phyloP scores from a whole-genome alignment of 2,888 invertebrate species.

The Apeira syringaria region DNA sequence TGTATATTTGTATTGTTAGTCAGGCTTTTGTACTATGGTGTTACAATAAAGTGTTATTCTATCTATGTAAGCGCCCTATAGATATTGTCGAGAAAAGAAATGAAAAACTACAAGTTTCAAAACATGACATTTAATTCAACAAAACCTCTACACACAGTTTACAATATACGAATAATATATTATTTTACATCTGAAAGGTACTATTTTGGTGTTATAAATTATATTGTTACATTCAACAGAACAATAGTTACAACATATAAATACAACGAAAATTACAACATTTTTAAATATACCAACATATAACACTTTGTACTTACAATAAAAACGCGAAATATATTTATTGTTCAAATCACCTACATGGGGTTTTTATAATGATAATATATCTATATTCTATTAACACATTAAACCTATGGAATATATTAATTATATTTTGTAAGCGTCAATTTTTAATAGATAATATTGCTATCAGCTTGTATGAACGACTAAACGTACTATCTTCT shows the following conservation, averaged over 20 bases:
- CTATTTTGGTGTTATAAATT: conserved; percentile 77
- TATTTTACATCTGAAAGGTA: conserved; percentile 71
- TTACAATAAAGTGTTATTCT: too few relatives aligned
- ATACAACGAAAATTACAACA: conserved; percentile 41
- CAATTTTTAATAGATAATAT: conserved; percentile 48
- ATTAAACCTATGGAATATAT: conserved; percentile 61
- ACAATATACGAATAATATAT: conserved; percentile 61
- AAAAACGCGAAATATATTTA: conserved; percentile 56
- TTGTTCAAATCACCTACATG: conserved; percentile 64
- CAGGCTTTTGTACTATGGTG: too few relatives aligned
- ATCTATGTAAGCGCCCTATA: too few relatives aligned
- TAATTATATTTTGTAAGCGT: conserved; percentile 55
- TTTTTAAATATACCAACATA: conserved; percentile 35
- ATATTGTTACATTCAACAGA: conserved; percentile 68
- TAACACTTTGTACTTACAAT: conserved; percentile 37
- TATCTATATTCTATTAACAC: conserved; percentile 46
- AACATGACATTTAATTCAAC: conserved; percentile 82
- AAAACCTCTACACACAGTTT: conserved; percentile 76
- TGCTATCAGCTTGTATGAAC: conserved; percentile 44
- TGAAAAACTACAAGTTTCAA: conserved; percentile 42
- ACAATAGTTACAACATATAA: conserved; percentile 39
- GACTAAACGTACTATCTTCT: too few relatives aligned
- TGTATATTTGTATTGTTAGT: too few relatives aligned
- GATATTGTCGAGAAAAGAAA: neutral
- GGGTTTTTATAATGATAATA: conserved; percentile 40